These are phyloP conservation scores for Cuculus canorus DNA, from an alignment of 2,797 vertebrate species.

Conservation along the genomic window DNA sequence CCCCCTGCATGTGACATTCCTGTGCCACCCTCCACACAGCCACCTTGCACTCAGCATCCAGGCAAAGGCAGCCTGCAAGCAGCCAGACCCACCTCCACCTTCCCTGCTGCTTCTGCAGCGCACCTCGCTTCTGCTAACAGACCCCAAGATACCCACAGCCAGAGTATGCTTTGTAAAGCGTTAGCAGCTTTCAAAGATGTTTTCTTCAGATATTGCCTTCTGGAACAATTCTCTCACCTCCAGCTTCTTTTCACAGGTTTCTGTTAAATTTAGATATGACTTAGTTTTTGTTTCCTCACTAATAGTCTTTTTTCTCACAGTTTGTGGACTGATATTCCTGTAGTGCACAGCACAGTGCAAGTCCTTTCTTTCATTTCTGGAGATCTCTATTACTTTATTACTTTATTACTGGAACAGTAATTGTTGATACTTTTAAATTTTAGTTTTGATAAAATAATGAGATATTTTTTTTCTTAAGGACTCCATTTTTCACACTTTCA, in stretches of 20 bases:
- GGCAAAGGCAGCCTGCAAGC: neutral
- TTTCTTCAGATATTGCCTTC: neutral
- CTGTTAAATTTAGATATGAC: neutral
- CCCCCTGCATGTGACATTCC: fast-evolving
- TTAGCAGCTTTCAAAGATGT: neutral
- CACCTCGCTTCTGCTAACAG: neutral
- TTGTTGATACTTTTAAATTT: neutral
- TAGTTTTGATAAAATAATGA: neutral
- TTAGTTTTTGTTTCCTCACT: neutral
- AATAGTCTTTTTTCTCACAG: neutral
- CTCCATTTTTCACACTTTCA: fast-evolving
- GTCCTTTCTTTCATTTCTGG: neutral
- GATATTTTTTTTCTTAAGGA: neutral
- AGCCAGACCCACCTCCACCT: neutral
- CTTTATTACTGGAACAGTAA: neutral
- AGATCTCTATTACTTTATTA: neutral
- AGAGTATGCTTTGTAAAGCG: fast-evolving
- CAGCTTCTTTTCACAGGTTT: neutral
- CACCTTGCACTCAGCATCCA: no score
- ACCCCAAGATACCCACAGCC: neutral
- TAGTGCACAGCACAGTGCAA: neutral
- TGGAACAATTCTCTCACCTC: neutral
- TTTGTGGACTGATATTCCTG: fast-evolving
- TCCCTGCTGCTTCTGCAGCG: fast-evolving
- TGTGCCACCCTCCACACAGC: fast-evolving